These are phyloP conservation scores for Halictus quadricinctus DNA, from an alignment of 2,888 invertebrate species.

Conservation along the genomic window DNA sequence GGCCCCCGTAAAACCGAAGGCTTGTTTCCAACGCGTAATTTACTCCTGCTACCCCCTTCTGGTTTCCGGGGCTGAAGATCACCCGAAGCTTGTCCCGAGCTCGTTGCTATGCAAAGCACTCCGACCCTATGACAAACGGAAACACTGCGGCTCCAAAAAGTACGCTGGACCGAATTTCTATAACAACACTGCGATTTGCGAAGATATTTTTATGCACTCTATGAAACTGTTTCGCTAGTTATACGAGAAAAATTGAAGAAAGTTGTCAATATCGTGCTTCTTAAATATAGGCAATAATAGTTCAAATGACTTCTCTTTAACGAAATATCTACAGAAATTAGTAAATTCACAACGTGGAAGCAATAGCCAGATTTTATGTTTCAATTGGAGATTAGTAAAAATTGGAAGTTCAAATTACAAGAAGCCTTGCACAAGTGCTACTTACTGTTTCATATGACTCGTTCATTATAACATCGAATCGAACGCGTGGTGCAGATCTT, in stretches of 20 bases:
- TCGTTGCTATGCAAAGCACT: neutral
- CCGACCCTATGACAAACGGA: neutral
- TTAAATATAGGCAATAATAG: too few species aligned
- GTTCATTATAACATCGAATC: neutral
- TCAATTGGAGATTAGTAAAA: too few species aligned
- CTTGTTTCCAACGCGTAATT: slow-evolving; percentile 53
- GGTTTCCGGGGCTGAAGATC: slow-evolving; percentile 35
- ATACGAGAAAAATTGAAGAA: too few species aligned
- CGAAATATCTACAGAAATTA: too few species aligned
- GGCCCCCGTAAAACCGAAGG: slow-evolving; percentile 49
- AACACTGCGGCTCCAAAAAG: neutral
- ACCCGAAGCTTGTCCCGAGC: slow-evolving; percentile 27
- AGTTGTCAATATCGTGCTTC: too few species aligned
- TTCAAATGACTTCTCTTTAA: too few species aligned
- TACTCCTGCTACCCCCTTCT: slow-evolving; percentile 36
- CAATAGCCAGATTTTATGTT: too few species aligned
- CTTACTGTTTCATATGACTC: neutral
- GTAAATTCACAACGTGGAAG: too few species aligned
- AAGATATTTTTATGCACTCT: too few species aligned
- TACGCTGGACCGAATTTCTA: neutral
- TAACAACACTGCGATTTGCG: too few species aligned
- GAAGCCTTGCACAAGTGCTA: neutral
- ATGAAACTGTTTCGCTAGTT: too few species aligned
- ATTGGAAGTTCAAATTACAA: too few species aligned
- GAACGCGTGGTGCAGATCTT: neutral